Evolutionary conservation across 2,113 vertebrate species (phyloP).

Genomic region (Gambusia holbrooki): DNA sequence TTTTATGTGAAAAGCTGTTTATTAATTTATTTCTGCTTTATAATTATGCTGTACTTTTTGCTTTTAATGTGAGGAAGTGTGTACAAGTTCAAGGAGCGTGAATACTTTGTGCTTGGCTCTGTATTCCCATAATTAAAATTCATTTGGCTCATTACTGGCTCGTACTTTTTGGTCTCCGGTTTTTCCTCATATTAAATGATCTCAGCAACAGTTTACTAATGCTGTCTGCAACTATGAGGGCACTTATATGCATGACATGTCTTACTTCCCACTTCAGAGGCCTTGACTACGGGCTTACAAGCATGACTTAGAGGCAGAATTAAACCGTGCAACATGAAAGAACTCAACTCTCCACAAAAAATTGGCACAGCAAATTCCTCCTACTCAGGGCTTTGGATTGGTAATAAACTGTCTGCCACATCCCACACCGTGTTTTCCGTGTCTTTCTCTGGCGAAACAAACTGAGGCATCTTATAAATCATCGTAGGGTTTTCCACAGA

Average conservation of each 20-base stretch:
- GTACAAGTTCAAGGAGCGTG: background rate
- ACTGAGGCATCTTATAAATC: background rate
- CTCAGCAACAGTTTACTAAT: constrained; percentile 12
- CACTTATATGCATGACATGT: constrained; percentile 48
- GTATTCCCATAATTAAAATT: constrained; percentile 9
- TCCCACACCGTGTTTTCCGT: background rate
- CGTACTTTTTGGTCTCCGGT: background rate
- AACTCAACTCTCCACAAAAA: constrained; percentile 36
- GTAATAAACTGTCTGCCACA: constrained; percentile 16
- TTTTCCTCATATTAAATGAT: constrained; percentile 11
- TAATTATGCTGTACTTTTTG: background rate
- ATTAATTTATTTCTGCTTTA: background rate
- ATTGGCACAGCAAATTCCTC: constrained; percentile 40
- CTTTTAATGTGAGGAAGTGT: background rate
- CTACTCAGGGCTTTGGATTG: constrained; percentile 22
- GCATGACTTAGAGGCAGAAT: constrained; percentile 62
- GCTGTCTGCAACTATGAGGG: constrained; percentile 28
- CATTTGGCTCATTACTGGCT: constrained; percentile 18
- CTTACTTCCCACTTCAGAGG: constrained; percentile 59
- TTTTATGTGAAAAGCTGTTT: background rate
- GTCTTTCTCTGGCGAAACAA: background rate
- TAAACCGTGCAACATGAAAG: constrained; percentile 60
- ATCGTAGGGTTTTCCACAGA: constrained; percentile 3
- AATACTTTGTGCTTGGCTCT: background rate
- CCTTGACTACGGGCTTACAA: constrained; percentile 53